These are phyloP conservation scores for Ochropleura leucogaster DNA, from an alignment of 2,888 invertebrate species.

Conservation along the genomic window DNA sequence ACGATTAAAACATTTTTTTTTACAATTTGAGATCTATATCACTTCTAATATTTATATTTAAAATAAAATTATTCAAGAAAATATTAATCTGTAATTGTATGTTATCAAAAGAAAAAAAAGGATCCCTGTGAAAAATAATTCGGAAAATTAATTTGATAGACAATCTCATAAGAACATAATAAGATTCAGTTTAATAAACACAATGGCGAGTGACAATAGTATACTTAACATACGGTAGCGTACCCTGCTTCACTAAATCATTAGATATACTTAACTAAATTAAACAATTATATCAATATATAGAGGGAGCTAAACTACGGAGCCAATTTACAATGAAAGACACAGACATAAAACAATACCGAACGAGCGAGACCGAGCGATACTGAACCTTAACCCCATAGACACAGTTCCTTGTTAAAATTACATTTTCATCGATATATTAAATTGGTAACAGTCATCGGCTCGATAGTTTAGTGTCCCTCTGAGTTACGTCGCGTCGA, in stretches of 20 bases:
- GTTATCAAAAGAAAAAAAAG: not conserved
- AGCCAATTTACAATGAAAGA: conserved; percentile 16
- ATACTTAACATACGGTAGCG: conserved; percentile 1
- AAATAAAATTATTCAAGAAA: conserved; percentile 42
- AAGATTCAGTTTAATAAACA: conserved; percentile 13
- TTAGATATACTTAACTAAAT: conserved; percentile 9
- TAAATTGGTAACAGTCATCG: not conserved
- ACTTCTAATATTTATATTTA: conserved; percentile 25
- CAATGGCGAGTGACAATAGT: conserved; percentile 23
- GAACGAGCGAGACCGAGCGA: not conserved
- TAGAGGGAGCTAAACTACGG: conserved; percentile 18
- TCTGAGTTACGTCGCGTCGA: conserved; percentile 4
- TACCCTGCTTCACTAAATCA: conserved; percentile 47
- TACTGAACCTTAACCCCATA: not conserved
- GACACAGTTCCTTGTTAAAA: not conserved
- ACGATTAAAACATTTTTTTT: conserved; percentile 2
- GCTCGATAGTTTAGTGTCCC: conserved; percentile 11
- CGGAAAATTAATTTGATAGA: conserved; percentile 35
- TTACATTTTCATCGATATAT: not conserved
- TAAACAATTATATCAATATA: not conserved
- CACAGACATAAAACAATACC: not conserved
- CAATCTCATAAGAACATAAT: conserved; percentile 50
- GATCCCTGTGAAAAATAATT: conserved; percentile 51
- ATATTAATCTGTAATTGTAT: conserved; percentile 27
- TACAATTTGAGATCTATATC: conserved; percentile 35